Conservation (phyloP, 2,888 invertebrate species). For the Dione juno region DNA sequence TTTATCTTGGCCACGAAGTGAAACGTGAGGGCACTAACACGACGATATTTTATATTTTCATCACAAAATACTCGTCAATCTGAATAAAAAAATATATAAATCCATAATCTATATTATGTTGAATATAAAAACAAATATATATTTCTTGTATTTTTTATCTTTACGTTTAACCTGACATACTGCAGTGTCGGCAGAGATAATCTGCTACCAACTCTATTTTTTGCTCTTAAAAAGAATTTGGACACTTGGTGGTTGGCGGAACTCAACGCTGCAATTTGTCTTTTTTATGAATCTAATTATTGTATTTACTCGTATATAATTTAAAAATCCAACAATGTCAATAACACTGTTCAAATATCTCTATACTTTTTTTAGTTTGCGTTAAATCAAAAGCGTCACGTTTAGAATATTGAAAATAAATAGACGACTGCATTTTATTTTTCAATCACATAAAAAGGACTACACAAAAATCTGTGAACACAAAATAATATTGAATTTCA, state of each 20-base stretch:
- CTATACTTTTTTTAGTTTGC: not conserved
- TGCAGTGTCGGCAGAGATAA: too few species aligned
- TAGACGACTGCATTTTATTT: conserved; percentile 16
- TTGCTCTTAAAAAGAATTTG: too few species aligned
- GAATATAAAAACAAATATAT: too few species aligned
- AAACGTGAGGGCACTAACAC: not conserved
- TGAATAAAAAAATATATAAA: not conserved
- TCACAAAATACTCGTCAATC: not conserved
- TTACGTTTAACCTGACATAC: too few species aligned
- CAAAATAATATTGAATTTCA: conserved; percentile 14
- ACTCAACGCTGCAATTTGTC: too few species aligned
- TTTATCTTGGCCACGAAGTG: conserved; percentile 11
- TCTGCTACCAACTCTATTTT: too few species aligned
- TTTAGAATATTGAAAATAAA: conserved; percentile 1
- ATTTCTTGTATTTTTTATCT: too few species aligned
- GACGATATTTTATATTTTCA: conserved; percentile 7
- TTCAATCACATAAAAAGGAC: conserved; percentile 9
- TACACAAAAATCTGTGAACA: conserved; percentile 6
- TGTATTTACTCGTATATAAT: too few species aligned
- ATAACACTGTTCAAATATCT: not conserved
- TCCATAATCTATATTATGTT: too few species aligned
- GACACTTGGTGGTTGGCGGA: too few species aligned
- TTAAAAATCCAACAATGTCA: too few species aligned
- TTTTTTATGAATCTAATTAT: too few species aligned
- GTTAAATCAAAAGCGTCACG: not conserved